Base-by-base conservation (phyloP, 2,113 vertebrate species). In the Sakesphorus luctuosus region DNA sequence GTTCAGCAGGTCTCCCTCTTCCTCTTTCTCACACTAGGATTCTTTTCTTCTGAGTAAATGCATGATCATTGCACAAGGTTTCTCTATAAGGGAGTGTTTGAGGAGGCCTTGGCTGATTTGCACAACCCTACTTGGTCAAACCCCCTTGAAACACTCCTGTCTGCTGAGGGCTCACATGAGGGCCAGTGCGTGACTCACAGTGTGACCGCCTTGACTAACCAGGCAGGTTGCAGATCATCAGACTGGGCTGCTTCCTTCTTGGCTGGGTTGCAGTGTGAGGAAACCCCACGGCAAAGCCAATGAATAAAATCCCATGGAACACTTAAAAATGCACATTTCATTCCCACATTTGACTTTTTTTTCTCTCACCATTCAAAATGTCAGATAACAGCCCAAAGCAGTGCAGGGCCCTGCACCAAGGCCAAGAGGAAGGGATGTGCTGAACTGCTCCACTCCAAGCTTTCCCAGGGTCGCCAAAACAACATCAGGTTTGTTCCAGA, bases 81-180 rank as follows among this genome's bases (percentile, higher is more conserved):
- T 53, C 80, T 62, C 35, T 66, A 68, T 16, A 81, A 89, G 77
- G 3, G 3, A 71, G 47, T 53, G 56, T 71, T 63, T 86, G 88
- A 92, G 82, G 36, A 67, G 33, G 59, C 33, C 65, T 76, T 69
- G 55, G 21, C 55, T 25, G 44, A 5, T 73, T 96, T 96, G 72
- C 93, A 93, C 87, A 96, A 96, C 26, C 17, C 58, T 50, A 33
- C 73, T 90, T 66, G 84, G 74, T 91, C 69, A 94, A 95, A 86
- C 72, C 66, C 56, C 87, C 35, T 80, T 35, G 72, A 65, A 96
- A 63, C 26, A 24, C 5, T 66, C 38, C 31, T 29, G 68, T 89
- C 75, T 91, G 94, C 84, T 91, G 95, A 94, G 38, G 18, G 69
- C 44, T 96, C 96, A 95, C 38, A 33, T 94, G 96, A 95, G 84